Evolutionary conservation across 2,888 invertebrate species (phyloP), one percentile per base, ranked within the genome.

Genomic region (Netelia virgata): DNA sequence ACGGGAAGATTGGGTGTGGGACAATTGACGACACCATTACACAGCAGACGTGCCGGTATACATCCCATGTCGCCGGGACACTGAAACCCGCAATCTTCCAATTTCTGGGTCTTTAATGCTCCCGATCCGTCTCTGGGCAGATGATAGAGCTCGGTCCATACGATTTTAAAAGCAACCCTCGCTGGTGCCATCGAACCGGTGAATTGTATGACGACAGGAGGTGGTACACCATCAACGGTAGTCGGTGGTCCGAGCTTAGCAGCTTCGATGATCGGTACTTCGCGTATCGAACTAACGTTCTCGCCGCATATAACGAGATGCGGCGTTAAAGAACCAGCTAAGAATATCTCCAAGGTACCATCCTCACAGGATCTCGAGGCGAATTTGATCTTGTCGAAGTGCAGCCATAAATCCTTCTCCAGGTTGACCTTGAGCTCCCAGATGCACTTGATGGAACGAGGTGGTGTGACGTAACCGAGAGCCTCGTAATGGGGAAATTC

Each of bases 91-190:
- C 98, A 98, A 28, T 96, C 96, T 85, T 95, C 95, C 72, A 97
- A 94, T 86, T 96, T 95, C 47, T 97, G 97, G 0, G 97, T 97
- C 95, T 97, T 97, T 53, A 97, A 93, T 28, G 96, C 96, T 0
- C 97, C 98, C 88, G 97, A 97, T 20, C 96, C 96, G 93, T 97
- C 97, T 87, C 97, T 95, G 0, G 98, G 98, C 88, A 98, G 94
- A 93, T 98, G 98, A 91, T 96, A 97, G 57, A 98, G 94, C 88
- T 98, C 98, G 1, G 98, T 98, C 98, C 98, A 98, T 14, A 97
- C 97, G 50, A 98, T 96, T 91, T 97, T 97, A 91, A 98, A 98
- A 11, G 97, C 96, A 10, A 97, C 97, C 82, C 97, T 95, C 0
- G 97, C 97, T 0, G 98, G 97, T 0, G 96, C 95, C 86, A 97